Base-by-base conservation (phyloP, 2,797 vertebrate genomes). In the Cynodonichthys magdalenae region DNA sequence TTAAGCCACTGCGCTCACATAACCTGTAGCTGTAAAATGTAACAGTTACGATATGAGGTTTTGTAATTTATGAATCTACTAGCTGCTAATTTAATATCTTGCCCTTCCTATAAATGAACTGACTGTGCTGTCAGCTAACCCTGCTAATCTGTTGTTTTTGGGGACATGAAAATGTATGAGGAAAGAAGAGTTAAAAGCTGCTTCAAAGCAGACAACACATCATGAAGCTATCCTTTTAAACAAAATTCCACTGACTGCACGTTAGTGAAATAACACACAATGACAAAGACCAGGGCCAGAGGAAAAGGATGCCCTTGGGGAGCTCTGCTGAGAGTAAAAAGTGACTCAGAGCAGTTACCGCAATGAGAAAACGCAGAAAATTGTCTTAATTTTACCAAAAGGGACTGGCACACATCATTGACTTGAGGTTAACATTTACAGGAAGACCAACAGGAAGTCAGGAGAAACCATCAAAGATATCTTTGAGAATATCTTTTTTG, bases 81-180 rank as follows among this genome's bases (percentile, higher is more conserved):
- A 71, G 75, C 81, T 80, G 15, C 64, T 28, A 41, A 55, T 71
- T 75, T 71, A 45, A 74, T 56, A 72, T 79, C 69, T 75, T 67
- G 61, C 60, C 76, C 79, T 74, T 80, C 69, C 71, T 68, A 57
- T 87, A 90, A 89, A 65, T 84, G 73, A 89, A 82, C 58, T 81
- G 79, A 15, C 66, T 71, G 53, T 44, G 60, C 66, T 66, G 80
- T 84, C 75, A 80, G 72, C 61, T 77, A 71, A 80, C 71, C 72
- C 63, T 57, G 4, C 36, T 53, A 71, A 72, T 79, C 68, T 63
- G 74, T 47, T 45, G 29, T 68, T 66, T 81, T 72, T 74, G 63
- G 19, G 59, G 66, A 83, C 64, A 69, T 57, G 66, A 59, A 12
- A 36, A 39, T 53, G 41, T 77, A 77, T 61, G 39, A 42, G 10